Conservation (phyloP, 2,113 vertebrate species). For the Nycticebus coucang region DNA sequence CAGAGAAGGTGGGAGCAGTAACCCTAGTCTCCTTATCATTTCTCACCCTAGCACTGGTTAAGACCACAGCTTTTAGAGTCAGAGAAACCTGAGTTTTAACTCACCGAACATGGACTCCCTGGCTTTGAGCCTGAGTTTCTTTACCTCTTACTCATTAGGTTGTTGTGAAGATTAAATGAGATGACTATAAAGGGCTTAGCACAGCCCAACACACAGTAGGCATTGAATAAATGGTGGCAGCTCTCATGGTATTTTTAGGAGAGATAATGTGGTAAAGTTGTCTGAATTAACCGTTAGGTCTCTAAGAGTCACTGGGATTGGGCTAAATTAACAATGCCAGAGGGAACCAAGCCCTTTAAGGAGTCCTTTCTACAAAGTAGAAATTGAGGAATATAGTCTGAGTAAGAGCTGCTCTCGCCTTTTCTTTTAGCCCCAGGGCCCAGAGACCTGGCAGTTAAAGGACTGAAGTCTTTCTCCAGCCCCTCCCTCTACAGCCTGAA, state of each 20-base stretch:
- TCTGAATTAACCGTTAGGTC: not conserved
- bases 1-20: not conserved
- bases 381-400: not conserved
- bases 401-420: slow-evolving; percentile 40
- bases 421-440: slow-evolving; percentile 65
- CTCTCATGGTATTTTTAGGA: not conserved
- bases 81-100: not conserved
- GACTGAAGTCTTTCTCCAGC: slow-evolving; percentile 84
- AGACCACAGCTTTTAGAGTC: slow-evolving; percentile 16
- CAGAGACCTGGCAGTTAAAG: not conserved
- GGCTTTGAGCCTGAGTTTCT: not conserved
- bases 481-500: slow-evolving; percentile 83
- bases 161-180: not conserved
- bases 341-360: not conserved
- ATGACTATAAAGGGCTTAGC: not conserved
- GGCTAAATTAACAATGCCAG: not conserved
- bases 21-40: not conserved
- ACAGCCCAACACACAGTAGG: not conserved
- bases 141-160: not conserved
- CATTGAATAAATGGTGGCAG: not conserved
- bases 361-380: not conserved
- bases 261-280: not conserved
- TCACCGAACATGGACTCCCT: not conserved
- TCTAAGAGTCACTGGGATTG: not conserved
- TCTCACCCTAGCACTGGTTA: not conserved